Conservation (phyloP, 2,888 invertebrate genomes). For the Ennomos quercinarius region DNA sequence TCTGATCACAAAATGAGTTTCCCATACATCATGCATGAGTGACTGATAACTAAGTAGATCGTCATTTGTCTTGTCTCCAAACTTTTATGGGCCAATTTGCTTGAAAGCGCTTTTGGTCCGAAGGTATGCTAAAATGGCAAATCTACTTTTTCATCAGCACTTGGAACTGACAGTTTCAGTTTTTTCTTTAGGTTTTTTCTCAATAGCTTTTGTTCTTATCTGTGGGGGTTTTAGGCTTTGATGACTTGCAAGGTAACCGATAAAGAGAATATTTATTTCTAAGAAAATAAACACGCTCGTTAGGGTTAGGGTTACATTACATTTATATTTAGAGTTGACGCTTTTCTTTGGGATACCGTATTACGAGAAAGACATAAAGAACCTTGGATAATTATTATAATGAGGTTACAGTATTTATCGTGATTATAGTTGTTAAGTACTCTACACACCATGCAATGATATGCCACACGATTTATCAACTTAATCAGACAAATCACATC, state of each 20-base stretch:
- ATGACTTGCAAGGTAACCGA: constrained; percentile 3
- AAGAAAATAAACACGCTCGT: background rate
- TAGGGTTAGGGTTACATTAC: too few species aligned
- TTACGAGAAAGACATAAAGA: too few species aligned
- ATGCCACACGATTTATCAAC: too few species aligned
- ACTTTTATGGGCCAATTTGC: constrained; percentile 30
- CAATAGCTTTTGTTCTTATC: too few species aligned
- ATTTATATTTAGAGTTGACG: too few species aligned
- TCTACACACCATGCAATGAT: too few species aligned
- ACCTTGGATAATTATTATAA: too few species aligned
- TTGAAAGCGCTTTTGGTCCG: constrained; percentile 18
- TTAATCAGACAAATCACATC: too few species aligned
- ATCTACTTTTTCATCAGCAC: constrained; percentile 17
- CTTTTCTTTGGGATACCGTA: too few species aligned
- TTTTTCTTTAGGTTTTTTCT: too few species aligned
- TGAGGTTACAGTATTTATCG: too few species aligned
- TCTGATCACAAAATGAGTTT: constrained; percentile 23
- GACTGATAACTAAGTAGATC: constrained; percentile 9
- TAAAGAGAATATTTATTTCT: background rate
- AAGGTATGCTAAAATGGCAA: constrained; percentile 17
- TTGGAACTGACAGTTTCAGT: constrained; percentile 17
- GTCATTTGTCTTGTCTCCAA: constrained; percentile 25
- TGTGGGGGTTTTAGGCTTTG: constrained; percentile 8
- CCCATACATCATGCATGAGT: constrained; percentile 24
- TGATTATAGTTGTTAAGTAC: too few species aligned